phyloP scores from a whole-genome alignment of 2,113 vertebrate genomes.

The Bufo gargarizans region DNA sequence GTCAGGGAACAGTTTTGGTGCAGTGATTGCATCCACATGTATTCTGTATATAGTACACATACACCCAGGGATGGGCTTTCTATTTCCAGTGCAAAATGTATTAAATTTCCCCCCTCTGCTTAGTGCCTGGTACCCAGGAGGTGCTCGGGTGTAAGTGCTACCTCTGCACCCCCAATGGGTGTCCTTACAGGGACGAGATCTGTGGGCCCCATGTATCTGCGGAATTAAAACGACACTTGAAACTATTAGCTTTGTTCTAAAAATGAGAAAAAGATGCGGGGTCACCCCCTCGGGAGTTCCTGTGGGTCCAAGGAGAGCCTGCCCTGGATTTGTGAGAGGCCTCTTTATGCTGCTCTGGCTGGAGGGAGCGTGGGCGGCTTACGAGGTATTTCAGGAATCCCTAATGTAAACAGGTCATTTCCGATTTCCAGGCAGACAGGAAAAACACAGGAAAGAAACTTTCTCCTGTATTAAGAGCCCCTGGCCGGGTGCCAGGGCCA shows the following conservation, averaged over 20 bases:
- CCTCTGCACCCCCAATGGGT: not conserved
- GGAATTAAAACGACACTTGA: not conserved
- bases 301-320: not conserved
- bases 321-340: constrained; percentile 22
- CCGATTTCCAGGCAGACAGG: constrained; percentile 61
- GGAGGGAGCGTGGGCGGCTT: constrained; percentile 37
- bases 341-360: constrained; percentile 9
- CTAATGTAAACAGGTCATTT: constrained; percentile 67
- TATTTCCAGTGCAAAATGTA: no score
- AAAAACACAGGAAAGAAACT: constrained; percentile 61
- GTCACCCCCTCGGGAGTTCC: not conserved
- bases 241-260: not conserved
- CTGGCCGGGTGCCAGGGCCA: constrained; percentile 35
- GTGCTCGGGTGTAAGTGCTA: no score
- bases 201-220: not conserved
- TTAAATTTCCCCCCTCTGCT: no score
- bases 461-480: constrained; percentile 65
- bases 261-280: not conserved
- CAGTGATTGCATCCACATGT: no score
- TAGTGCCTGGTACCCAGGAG: no score
- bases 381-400: constrained; percentile 61
- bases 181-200: not conserved
- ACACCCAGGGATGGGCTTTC: no score
- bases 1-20: no score
- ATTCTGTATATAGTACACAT: no score